These are phyloP conservation scores for Trissolcus basalis DNA, from an alignment of 1,140 invertebrate species.

Conservation along the genomic window DNA sequence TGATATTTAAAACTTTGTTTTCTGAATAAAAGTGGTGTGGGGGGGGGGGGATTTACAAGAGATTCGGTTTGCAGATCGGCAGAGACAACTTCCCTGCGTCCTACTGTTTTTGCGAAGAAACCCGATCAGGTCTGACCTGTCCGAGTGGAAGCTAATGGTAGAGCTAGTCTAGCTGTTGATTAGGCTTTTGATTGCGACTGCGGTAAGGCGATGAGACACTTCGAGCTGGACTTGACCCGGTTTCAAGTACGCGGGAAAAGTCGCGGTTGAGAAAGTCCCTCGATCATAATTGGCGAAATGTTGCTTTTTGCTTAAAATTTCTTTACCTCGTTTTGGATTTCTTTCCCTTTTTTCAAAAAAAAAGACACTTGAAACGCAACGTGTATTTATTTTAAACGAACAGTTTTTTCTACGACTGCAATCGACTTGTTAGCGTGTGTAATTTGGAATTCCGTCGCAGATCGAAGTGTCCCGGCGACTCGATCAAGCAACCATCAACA, in stretches of 20 bases:
- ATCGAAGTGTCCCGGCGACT: slow-evolving; percentile 42
- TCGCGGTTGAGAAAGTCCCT: neutral
- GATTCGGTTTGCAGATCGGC: no score
- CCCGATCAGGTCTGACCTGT: slow-evolving; percentile 53
- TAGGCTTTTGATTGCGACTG: slow-evolving; percentile 53
- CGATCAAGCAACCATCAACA: slow-evolving; percentile 58
- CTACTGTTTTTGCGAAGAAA: slow-evolving; percentile 52
- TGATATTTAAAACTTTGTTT: neutral
- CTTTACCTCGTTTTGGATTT: no score
- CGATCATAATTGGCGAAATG: no score
- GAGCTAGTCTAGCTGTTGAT: slow-evolving; percentile 53
- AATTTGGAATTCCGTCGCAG: slow-evolving; percentile 19
- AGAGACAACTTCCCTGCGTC: no score
- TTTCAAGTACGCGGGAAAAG: slow-evolving; percentile 20
- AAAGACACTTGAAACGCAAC: no score
- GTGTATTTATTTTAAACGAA: neutral
- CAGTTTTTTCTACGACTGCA: no score
- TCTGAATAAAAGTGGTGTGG: neutral
- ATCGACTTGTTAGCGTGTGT: neutral
- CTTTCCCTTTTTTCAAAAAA: no score
- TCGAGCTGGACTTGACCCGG: slow-evolving; percentile 32
- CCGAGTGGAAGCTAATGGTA: slow-evolving; percentile 36
- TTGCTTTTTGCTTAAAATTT: no score
- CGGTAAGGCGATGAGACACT: slow-evolving; percentile 44
- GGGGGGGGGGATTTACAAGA: no score